Evolutionary conservation across 2,797 vertebrate species (phyloP), one percentile per base, ranked within the genome.

Genomic region (Acipenser transmontanus): DNA sequence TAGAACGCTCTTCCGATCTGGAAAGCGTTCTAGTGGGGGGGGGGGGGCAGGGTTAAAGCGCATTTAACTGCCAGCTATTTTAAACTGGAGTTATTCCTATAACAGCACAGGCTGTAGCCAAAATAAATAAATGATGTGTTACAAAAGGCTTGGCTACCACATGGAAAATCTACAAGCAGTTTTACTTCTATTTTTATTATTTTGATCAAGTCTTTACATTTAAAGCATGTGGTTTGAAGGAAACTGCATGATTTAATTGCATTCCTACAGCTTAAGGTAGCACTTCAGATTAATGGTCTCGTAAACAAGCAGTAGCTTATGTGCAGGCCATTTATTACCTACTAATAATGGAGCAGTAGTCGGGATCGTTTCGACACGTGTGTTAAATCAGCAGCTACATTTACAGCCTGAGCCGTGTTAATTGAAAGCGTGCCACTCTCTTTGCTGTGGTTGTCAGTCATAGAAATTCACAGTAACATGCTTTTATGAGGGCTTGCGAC

Each of bases 101-200:
- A 51, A 20, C 10, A 12, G 14, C 8, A 8, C 47, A 12, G 13
- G 12, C 6, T 51, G 17, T n/a, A 12, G 62, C 61, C 67, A 70
- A 68, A 47, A 61, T 47, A 64, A 72, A 72, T 62, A 75, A 69
- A 70, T 70, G 71, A 34, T 34, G 34, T 4, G 34, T 34, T 34
- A 34, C 34, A 59, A 64, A 54, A n/a, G 9, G n/a, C 59, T 11
- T 9, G 14, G 59, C 34, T n/a, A 13, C 56, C 1, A 59, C 49
- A 50, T 61, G 62, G 62, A 71, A 68, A 59, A 52, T 61, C 66
- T 61, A 34, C 20, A 50, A 7, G 66, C 61, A 34, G 62, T 12
- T 72, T 67, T 63, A 68, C 61, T 12, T 12, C 2, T 57, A 57
- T 57, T 57, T 66, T 62, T 57, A 65, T 50, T 62, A 65, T 34